Evolutionary conservation across 1,140 invertebrate species (phyloP).

Genomic region (Polyergus mexicanus): DNA sequence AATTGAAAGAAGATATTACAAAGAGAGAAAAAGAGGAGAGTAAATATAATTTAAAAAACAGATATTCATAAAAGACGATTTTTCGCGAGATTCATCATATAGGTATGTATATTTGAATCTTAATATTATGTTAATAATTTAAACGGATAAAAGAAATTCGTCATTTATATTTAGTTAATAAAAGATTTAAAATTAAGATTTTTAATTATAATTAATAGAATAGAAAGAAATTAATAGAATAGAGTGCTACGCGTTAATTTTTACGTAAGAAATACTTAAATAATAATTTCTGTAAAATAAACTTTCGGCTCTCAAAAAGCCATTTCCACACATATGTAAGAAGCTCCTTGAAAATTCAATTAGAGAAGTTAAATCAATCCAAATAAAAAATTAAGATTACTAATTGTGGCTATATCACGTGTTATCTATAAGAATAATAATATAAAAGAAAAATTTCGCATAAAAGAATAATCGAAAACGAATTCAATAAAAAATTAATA

Average conservation of each 20-base stretch:
- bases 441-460: not conserved
- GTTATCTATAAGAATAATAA: not conserved
- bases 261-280: not conserved
- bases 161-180: no score
- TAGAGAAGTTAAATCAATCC: not conserved
- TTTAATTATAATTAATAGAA: not conserved
- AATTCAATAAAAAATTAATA: not conserved
- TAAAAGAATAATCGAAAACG: not conserved
- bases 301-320: not conserved
- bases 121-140: constrained; percentile 8
- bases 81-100: not conserved
- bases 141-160: not conserved
- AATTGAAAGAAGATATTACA: not conserved
- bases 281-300: not conserved
- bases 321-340: not conserved
- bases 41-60: not conserved
- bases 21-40: not conserved
- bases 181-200: no score
- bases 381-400: not conserved
- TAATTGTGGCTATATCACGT: not conserved
- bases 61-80: not conserved
- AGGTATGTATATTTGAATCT: not conserved
- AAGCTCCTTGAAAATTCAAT: not conserved
- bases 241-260: not conserved
- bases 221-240: not conserved